phyloP scores from a whole-genome alignment of 2,797 vertebrate species.

The Myripristis jacobus region DNA sequence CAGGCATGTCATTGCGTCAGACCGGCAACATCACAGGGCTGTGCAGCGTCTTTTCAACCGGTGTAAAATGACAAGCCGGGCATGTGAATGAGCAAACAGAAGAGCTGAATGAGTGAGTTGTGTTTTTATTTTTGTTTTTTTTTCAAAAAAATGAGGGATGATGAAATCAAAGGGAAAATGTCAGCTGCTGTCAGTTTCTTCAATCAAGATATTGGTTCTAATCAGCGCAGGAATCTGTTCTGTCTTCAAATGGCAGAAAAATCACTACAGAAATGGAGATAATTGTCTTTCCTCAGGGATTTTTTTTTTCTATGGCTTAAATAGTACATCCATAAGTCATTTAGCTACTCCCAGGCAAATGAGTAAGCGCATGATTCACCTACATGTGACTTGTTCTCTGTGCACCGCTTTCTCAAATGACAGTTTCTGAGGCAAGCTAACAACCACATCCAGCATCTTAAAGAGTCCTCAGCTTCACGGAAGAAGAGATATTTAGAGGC shows the following conservation, averaged over 20 bases:
- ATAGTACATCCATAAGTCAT: constrained; percentile 29
- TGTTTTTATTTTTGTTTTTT: constrained; percentile 12
- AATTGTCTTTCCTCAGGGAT: background rate
- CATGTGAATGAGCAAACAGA: constrained; percentile 5
- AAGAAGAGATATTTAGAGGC: too few species aligned
- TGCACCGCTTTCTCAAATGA: background rate
- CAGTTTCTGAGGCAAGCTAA: background rate
- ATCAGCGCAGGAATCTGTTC: constrained; percentile 1
- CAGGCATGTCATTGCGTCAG: constrained; percentile 18
- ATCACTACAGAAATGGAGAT: constrained; percentile 7
- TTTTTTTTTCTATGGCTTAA: constrained; percentile 36
- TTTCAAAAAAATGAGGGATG: constrained; percentile 19
- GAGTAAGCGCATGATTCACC: constrained; percentile 31
- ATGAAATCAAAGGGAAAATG: constrained; percentile 51
- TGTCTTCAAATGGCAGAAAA: constrained; percentile 3
- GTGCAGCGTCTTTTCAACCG: background rate
- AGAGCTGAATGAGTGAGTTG: constrained; percentile 9
- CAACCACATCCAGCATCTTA: background rate
- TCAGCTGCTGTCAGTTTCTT: constrained; percentile 31
- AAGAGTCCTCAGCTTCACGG: too few species aligned
- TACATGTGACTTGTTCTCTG: constrained; percentile 9
- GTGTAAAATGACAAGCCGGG: background rate
- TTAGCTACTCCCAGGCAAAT: constrained; percentile 18
- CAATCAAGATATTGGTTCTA: constrained; percentile 14
- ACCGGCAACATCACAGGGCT: background rate